Percentiles rank a stretch among this genome's conserved stretches.
Conservation (phyloP, 2,888 invertebrate species). For the Chaitophorus viminalis region DNA sequence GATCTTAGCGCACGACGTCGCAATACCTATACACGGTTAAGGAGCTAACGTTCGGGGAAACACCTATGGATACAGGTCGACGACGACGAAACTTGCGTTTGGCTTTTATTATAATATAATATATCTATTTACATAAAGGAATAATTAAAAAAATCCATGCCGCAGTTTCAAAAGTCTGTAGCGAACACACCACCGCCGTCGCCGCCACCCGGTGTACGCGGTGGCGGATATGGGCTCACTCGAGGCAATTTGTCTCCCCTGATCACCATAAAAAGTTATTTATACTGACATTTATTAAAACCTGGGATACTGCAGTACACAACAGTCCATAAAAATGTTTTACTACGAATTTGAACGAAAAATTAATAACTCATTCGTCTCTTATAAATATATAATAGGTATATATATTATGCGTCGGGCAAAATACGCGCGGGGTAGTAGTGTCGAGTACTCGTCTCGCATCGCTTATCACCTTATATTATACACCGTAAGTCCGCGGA, state of each 20-base stretch:
- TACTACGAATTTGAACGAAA: neutral
- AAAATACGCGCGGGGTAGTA: neutral
- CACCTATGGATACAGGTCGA: no score
- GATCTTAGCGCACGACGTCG: no score
- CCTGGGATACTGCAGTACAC: neutral
- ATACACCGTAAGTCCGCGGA: no score
- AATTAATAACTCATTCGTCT: constrained; percentile 16
- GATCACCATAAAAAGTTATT: constrained; percentile 34
- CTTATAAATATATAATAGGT: neutral
- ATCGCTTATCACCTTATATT: no score
- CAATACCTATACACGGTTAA: no score
- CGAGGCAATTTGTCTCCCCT: constrained; percentile 12
- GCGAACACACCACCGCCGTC: neutral
- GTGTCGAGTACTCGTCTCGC: neutral
- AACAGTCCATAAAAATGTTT: neutral
- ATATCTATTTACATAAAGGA: no score
- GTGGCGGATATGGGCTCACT: neutral
- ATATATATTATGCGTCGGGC: neutral
- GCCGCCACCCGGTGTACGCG: neutral
- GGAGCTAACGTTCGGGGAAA: no score
- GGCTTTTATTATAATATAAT: no score
- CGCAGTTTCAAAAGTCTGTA: neutral
- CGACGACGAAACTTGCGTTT: no score
- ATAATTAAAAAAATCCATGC: neutral
- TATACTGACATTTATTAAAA: constrained; percentile 19